phyloP scores from a whole-genome alignment of 2,113 vertebrate species.

The Neodon shergylaensis region DNA sequence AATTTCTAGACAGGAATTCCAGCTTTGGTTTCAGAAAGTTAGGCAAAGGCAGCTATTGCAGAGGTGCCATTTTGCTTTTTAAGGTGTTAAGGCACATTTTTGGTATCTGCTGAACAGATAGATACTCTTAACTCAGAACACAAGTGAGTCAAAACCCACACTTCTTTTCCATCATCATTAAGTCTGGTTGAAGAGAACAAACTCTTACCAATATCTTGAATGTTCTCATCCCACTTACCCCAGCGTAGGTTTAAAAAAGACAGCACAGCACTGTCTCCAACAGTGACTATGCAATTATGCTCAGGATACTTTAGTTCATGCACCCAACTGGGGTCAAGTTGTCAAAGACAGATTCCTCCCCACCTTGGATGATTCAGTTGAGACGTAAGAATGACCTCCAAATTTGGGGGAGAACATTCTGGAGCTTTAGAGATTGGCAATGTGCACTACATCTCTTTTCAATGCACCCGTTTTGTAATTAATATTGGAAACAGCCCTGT shows the following conservation, averaged over 20 bases:
- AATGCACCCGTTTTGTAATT: conserved; percentile 37
- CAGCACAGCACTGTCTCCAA: neutral
- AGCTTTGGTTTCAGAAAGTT: conserved; percentile 26
- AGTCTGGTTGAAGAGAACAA: conserved; percentile 57
- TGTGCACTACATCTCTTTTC: neutral
- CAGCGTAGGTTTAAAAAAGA: conserved; percentile 40
- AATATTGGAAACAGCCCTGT: conserved; percentile 8
- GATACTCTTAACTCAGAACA: neutral
- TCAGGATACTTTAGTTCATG: conserved; percentile 54
- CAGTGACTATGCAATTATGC: conserved; percentile 47
- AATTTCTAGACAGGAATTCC: conserved; percentile 24
- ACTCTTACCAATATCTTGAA: neutral
- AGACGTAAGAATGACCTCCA: conserved; percentile 18
- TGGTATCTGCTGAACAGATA: conserved; percentile 9
- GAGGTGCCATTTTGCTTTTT: neutral
- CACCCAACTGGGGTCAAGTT: conserved; percentile 24
- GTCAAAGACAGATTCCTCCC: conserved; percentile 55
- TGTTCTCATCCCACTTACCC: neutral
- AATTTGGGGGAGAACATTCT: neutral
- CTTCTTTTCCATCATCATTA: conserved; percentile 41
- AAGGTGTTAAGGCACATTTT: conserved; percentile 17
- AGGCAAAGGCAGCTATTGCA: neutral
- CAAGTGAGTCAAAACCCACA: conserved; percentile 30
- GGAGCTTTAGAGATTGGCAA: neutral
- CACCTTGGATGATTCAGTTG: conserved; percentile 28